Base-by-base conservation (phyloP, 2,888 invertebrate species). In the Synanthedon andrenaeformis region DNA sequence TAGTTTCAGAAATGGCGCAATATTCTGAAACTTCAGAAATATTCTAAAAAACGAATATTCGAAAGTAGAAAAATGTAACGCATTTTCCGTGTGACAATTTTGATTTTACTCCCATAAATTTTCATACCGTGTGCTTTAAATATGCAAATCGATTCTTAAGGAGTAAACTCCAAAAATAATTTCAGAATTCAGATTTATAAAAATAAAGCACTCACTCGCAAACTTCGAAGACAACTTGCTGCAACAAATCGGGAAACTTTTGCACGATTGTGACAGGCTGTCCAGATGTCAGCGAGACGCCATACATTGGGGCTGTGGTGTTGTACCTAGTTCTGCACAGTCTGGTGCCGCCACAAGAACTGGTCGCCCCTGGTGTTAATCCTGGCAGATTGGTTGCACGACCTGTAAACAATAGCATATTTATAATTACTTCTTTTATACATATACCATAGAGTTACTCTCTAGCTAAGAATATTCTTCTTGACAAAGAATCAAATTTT, bases 281-380 rank as follows among this genome's bases (percentile, higher is more conserved):
- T 1, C 96, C 96, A 12, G 96, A 96, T 13, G 96, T 96, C 45
- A 96, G 86, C 14, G 96, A 96, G 49, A 96, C 96, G n/a, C 96
- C 96, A 73, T 96, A 96, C 94, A 96, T 94, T 0, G 96, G 96
- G 14, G 96, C 96, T 49, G 96, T 96, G 19, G 96, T 96, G 81
- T 96, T 96, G 82, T 96, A 96, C 55, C 96, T 90, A 8, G 96
- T 96, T 70, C 94, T 92, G 75, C 96, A 97, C 42, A 97, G 89
- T 56, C 96, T 89, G 19, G 93, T 89, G 42, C 93, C 91, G 13
- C 93, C 91, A 62, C 92, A 89, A 2, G 79, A 68, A 58, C 72
- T 70, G 0, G 66, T 55, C 0, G 69, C 50, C 0, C 69, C 58
- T 4, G 79, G 62, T 0, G 76, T 60, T 1, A 83, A 58, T 2